Conservation (phyloP, 2,797 vertebrate genomes). For the Xenentodon cancila region DNA sequence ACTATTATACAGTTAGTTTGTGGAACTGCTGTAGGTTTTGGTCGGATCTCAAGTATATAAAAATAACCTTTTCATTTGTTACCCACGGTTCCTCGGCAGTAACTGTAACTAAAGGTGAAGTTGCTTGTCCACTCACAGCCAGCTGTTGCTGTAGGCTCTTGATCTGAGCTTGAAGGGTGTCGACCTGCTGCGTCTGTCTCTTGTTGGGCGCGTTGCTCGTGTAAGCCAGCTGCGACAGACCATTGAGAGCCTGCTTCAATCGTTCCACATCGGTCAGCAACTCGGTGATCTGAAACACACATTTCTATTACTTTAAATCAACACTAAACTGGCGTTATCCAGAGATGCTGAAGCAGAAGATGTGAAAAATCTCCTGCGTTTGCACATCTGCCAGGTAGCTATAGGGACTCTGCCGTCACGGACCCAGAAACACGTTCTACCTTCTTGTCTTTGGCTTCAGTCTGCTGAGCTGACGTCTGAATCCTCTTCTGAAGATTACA, state of each 20-base stretch:
- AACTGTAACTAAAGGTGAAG: background rate
- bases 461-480: conserved; percentile 90
- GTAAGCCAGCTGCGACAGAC: conserved; percentile 92
- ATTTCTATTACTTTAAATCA: background rate
- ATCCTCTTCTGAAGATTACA: conserved; percentile 92
- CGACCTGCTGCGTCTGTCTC: conserved; percentile 89
- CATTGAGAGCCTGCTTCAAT: conserved; percentile 92
- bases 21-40: too few relatives aligned
- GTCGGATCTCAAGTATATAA: background rate
- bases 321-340: background rate
- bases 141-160: conserved; percentile 93
- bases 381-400: too few relatives aligned
- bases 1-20: too few relatives aligned
- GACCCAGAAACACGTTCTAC: conserved; percentile 65
- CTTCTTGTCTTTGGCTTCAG: conserved; percentile 96
- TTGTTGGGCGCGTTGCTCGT: conserved; percentile 86
- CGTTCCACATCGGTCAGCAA: conserved; percentile 93
- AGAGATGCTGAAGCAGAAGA: too few relatives aligned
- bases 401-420: background rate
- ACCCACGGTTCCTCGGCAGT: too few relatives aligned
- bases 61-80: background rate
- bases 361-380: too few relatives aligned
- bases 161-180: conserved; percentile 90
- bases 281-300: conserved; percentile 88
- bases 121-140: conserved; percentile 86